Base-by-base conservation (phyloP, 2,888 invertebrate genomes). In the Polylopha cassiicola region DNA sequence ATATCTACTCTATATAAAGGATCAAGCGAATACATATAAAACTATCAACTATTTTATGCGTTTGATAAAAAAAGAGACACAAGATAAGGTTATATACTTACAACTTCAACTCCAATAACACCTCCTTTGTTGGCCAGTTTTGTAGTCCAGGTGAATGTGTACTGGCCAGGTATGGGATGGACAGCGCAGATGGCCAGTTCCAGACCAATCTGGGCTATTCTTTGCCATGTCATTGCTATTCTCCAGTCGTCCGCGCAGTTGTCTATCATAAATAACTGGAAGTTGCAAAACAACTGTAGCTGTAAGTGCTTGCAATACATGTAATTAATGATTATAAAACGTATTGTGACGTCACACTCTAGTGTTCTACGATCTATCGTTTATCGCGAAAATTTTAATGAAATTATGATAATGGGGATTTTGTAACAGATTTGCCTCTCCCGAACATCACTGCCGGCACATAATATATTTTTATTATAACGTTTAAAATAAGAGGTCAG, bases 241-340 rank as follows among this genome's bases (percentile, higher is more conserved):
- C 99, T 91, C 99, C 99, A 99, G 88, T 99, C 99, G 81, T 99
- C 99, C 55, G 99, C 98, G 88, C 98, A 98, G 89, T 99, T 99
- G 90, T 99, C 99, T 88, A 99, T 98, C 95, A 99, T 98, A 89
- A 99, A 99, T 87, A 99, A 91, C 98, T 99, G 90, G 26, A 89
- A 88, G 44, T 1, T 32, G 4, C 48, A 38, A 55, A 34, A 8
- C 17, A 8, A 27, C 7, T 20, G 4, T 15, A 4, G 38, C 29
- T 21, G 23, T 29, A 7, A 26, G n/a, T 6, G 10, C 13, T 11
- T 4, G 21, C 23, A 18, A 24, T 34, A 38, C 24, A 36, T 34
- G 34, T 31, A 39, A 29, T 16, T 15, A 9, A 8, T 20, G 26
- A 10, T n/a, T n/a, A n/a, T n/a, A n/a, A n/a, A n/a, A n/a, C n/a